Conservation (phyloP, 2,113 vertebrate genomes). For the Hydrochoerus hydrochaeris region DNA sequence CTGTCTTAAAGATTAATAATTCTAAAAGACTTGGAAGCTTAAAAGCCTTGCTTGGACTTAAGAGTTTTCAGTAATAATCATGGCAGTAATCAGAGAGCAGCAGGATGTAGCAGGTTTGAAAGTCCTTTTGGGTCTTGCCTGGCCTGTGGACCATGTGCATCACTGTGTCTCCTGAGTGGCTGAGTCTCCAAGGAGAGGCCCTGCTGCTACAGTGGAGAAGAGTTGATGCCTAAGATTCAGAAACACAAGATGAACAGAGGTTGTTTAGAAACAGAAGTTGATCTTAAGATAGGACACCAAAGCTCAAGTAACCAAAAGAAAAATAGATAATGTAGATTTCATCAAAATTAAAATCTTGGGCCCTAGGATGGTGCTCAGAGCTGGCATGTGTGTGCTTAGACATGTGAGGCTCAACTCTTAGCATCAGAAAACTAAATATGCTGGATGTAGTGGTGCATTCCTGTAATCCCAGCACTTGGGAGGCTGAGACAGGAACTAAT, state of each 20-base stretch:
- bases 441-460: not conserved
- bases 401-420: not conserved
- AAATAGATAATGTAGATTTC: not conserved
- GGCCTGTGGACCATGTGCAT: not conserved
- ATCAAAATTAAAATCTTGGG: constrained; percentile 4
- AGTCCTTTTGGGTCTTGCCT: not conserved
- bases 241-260: not conserved
- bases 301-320: not conserved
- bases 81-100: constrained; percentile 31
- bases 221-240: not conserved
- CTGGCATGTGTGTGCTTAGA: not conserved
- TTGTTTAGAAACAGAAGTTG: constrained; percentile 32
- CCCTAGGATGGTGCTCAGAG: not conserved
- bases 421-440: not conserved
- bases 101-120: not conserved
- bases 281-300: not conserved
- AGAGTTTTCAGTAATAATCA: constrained; percentile 32
- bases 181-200: not conserved
- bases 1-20: constrained; percentile 66
- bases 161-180: not conserved
- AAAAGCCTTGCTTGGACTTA: constrained; percentile 25
- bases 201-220: not conserved
- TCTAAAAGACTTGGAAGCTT: constrained; percentile 48
- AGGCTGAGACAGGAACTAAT: not conserved
- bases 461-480: too few species aligned